Percentiles rank a stretch among this genome's conserved stretches.
Evolutionary conservation across 2,113 vertebrate genomes (phyloP).

Genomic region (Epinephelus fuscoguttatus): DNA sequence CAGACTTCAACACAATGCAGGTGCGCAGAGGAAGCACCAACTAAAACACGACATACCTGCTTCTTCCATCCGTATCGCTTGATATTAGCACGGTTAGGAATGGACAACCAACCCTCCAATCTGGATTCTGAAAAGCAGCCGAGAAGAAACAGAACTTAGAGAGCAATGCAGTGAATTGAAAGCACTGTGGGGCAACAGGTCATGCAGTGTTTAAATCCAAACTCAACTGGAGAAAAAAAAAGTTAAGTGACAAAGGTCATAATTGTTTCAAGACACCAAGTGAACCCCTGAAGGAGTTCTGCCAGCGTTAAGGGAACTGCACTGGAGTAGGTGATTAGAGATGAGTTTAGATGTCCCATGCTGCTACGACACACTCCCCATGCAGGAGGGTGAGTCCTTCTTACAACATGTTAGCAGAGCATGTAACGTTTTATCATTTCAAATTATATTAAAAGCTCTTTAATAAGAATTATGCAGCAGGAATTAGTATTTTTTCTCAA

Average conservation of each 20-base stretch:
- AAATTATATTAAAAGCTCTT: background rate
- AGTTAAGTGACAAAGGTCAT: conserved; percentile 35
- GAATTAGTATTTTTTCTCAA: conserved; percentile 24
- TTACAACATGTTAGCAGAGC: conserved; percentile 40
- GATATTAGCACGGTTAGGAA: conserved; percentile 97
- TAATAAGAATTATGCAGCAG: conserved; percentile 4
- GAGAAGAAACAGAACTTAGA: background rate
- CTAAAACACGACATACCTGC: conserved; percentile 86
- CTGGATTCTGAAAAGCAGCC: conserved; percentile 89
- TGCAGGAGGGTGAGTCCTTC: conserved; percentile 37
- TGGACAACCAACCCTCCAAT: conserved; percentile 98
- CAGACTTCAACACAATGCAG: background rate
- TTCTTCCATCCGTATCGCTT: conserved; percentile 98
- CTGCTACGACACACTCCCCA: conserved; percentile 44
- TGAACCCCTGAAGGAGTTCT: conserved; percentile 18
- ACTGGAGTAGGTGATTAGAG: conserved; percentile 40
- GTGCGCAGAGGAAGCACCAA: background rate
- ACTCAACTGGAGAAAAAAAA: conserved; percentile 49
- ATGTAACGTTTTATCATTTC: background rate
- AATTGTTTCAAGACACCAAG: conserved; percentile 41
- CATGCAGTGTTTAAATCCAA: conserved; percentile 79
- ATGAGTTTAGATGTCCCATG: conserved; percentile 32
- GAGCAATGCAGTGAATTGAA: background rate
- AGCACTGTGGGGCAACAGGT: conserved; percentile 16
- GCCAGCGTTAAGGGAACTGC: conserved; percentile 35